phyloP scores from a whole-genome alignment of 2,113 vertebrate species.

The Ictalurus punctatus region DNA sequence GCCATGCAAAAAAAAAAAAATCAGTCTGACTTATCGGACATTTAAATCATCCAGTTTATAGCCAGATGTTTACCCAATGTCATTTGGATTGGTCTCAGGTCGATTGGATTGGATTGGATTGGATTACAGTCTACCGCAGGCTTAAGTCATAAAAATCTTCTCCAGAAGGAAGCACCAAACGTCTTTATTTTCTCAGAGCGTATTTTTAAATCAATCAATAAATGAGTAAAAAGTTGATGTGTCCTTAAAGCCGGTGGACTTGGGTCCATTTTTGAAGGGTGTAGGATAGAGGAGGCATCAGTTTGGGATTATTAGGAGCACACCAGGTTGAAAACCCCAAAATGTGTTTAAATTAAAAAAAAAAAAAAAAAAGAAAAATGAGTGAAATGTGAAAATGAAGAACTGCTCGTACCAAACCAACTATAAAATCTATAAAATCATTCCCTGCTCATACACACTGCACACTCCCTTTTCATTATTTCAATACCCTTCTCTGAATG shows the following conservation, averaged over 20 bases:
- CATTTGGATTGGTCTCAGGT: not conserved
- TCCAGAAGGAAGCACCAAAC: not conserved
- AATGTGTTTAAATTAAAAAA: not conserved
- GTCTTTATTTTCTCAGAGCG: not conserved
- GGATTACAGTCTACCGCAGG: not conserved
- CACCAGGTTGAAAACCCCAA: not conserved
- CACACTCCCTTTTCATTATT: not conserved
- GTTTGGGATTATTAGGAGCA: not conserved
- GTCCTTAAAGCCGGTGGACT: not conserved
- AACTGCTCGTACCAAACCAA: not conserved
- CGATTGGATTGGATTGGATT: not conserved
- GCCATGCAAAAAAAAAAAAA: not conserved
- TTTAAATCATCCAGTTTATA: not conserved
- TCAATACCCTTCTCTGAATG: not conserved
- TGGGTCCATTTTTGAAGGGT: not conserved
- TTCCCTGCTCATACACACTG: not conserved
- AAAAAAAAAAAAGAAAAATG: not conserved
- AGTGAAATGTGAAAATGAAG: not conserved
- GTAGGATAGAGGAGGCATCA: not conserved
- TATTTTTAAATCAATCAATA: not conserved
- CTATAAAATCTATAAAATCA: not conserved
- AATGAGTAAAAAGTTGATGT: not conserved
- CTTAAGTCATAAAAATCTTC: not conserved
- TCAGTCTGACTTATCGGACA: not conserved
- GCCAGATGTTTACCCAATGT: not conserved